Conservation (phyloP, 1,140 invertebrate genomes). For the Ditylenchus dipsaci region DNA sequence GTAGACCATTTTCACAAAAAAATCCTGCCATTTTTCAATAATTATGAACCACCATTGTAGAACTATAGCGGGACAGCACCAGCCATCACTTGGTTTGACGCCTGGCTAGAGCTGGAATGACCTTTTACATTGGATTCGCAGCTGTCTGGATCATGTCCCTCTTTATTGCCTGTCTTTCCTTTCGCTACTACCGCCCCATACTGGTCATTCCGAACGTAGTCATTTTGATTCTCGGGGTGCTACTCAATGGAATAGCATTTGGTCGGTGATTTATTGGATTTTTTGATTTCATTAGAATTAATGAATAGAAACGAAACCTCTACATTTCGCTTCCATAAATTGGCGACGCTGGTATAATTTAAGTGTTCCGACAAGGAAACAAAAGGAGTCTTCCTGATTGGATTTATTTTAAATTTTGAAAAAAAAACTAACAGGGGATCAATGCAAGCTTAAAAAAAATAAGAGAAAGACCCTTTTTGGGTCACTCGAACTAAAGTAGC, state of each 20-base stretch:
- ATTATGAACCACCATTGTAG: not conserved
- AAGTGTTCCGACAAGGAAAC: not conserved
- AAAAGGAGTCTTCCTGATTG: too few species aligned
- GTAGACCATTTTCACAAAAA: not conserved
- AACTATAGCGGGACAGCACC: not conserved
- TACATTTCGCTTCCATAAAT: not conserved
- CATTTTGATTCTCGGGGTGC: not conserved
- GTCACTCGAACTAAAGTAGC: too few species aligned
- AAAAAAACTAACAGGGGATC: too few species aligned
- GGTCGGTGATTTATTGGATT: too few species aligned
- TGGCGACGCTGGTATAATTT: not conserved
- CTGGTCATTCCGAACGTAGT: slow-evolving; percentile 9
- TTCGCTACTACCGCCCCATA: slow-evolving; percentile 2
- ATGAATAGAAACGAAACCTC: not conserved
- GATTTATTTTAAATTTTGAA: too few species aligned
- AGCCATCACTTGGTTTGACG: slow-evolving; percentile 2
- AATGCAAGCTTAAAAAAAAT: too few species aligned
- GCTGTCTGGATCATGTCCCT: slow-evolving; percentile 5
- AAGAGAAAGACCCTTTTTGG: too few species aligned
- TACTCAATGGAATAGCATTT: slow-evolving; percentile 9
- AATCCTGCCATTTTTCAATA: not conserved
- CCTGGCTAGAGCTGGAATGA: slow-evolving; percentile 8
- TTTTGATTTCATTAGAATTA: not conserved
- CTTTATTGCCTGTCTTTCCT: not conserved
- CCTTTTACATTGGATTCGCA: slow-evolving; percentile 7